Conservation (phyloP, 2,888 invertebrate species). For the Cephus rjabovi region DNA sequence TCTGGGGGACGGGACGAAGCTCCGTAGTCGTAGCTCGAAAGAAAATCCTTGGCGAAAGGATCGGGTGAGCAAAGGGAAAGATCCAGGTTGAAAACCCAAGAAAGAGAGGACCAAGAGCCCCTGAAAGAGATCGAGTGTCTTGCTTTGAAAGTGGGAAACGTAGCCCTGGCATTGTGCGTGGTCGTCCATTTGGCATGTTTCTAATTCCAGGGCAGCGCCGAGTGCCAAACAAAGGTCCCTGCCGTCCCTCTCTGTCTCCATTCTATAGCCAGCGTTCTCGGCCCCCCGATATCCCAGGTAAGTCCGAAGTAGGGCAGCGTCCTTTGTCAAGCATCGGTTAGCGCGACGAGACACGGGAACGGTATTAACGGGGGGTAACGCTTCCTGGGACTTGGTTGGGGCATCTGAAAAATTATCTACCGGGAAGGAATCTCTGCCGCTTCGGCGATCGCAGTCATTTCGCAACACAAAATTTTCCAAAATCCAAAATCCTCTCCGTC, state of each 20-base stretch:
- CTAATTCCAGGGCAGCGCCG: background rate
- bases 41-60: background rate
- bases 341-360: conserved; percentile 4
- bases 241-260: background rate
- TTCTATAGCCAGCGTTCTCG: background rate
- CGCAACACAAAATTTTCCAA: background rate
- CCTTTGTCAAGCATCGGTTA: conserved; percentile 2
- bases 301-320: background rate
- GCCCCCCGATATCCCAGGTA: background rate
- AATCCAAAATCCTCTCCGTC: background rate
- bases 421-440: background rate
- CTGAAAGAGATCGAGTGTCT: background rate
- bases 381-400: background rate
- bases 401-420: background rate
- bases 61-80: background rate
- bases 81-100: background rate
- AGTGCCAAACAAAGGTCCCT: background rate
- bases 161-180: conserved; percentile 2
- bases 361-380: background rate
- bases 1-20: background rate
- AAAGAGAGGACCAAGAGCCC: background rate
- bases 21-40: background rate
- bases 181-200: background rate
- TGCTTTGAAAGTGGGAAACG: background rate
- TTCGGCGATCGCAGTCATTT: background rate